Percentiles rank a stretch among this genome's conserved stretches.
These are phyloP conservation scores for Caiman crocodilus DNA, from an alignment of 2,797 vertebrate genomes.

Conservation along the genomic window DNA sequence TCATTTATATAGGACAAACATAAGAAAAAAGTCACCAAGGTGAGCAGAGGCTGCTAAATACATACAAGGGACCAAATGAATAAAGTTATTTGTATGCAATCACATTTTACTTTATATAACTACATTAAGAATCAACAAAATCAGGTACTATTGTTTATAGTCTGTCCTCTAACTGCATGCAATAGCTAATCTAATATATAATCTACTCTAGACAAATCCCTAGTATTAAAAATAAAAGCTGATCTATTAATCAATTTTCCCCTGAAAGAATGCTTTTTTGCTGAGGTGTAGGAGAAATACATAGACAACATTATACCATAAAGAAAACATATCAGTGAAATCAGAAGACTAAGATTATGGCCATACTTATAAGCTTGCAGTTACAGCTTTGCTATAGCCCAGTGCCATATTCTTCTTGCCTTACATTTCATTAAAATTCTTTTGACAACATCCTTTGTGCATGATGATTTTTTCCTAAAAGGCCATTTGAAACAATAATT, in stretches of 20 bases:
- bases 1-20: background rate
- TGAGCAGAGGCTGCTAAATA: background rate
- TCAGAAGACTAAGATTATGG: background rate
- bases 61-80: background rate
- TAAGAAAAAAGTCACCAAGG: background rate
- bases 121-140: background rate
- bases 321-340: background rate
- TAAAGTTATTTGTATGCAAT: background rate
- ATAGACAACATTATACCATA: background rate
- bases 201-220: background rate
- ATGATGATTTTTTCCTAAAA: background rate
- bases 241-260: background rate
- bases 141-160: background rate
- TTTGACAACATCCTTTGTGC: background rate
- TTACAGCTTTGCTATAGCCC: background rate
- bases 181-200: background rate
- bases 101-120: background rate
- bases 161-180: background rate
- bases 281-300: background rate
- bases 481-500: background rate
- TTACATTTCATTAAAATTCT: background rate
- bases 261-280: background rate
- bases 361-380: accelerated
- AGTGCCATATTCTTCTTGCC: background rate
- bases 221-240: background rate